Conservation (phyloP, 1,140 invertebrate species). For the Cotesia typhae region DNA sequence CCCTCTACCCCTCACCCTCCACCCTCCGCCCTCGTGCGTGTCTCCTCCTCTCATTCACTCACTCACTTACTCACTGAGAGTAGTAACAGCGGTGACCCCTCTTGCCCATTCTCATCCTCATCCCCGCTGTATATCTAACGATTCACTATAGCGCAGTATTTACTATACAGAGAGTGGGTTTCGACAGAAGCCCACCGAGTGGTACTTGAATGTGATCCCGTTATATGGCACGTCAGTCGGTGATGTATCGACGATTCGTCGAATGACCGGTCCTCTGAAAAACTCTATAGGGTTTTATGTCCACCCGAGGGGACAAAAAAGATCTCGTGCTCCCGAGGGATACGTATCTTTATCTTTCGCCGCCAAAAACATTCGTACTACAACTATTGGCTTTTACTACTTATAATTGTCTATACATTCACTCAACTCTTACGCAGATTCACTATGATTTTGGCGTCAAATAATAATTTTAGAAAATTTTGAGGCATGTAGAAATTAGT, state of each 20-base stretch:
- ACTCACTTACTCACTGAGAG: constrained; percentile 12
- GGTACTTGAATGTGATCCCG: constrained; percentile 47
- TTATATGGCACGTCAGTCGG: constrained; percentile 49
- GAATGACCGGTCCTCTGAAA: constrained; percentile 21
- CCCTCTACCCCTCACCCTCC: constrained; percentile 29
- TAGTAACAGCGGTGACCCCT: constrained; percentile 5
- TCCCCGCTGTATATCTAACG: neutral
- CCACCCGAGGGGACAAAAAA: neutral
- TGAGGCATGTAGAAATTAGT: too few relatives aligned
- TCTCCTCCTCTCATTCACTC: constrained; percentile 6
- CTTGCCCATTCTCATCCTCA: neutral
- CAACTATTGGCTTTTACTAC: neutral
- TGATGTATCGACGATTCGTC: constrained; percentile 53
- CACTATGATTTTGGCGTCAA: too few relatives aligned
- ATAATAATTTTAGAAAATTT: too few relatives aligned
- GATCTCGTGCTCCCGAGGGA: neutral
- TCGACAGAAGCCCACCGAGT: constrained; percentile 32
- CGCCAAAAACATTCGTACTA: constrained; percentile 2
- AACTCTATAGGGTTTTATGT: constrained; percentile 22
- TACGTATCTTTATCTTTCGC: neutral
- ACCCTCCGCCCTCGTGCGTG: constrained; percentile 18
- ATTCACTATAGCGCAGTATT: neutral
- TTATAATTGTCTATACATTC: neutral
- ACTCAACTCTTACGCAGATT: neutral
- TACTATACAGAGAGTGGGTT: constrained; percentile 15